These are phyloP conservation scores for Thereva unica DNA, from an alignment of 2,888 invertebrate genomes.

Conservation along the genomic window DNA sequence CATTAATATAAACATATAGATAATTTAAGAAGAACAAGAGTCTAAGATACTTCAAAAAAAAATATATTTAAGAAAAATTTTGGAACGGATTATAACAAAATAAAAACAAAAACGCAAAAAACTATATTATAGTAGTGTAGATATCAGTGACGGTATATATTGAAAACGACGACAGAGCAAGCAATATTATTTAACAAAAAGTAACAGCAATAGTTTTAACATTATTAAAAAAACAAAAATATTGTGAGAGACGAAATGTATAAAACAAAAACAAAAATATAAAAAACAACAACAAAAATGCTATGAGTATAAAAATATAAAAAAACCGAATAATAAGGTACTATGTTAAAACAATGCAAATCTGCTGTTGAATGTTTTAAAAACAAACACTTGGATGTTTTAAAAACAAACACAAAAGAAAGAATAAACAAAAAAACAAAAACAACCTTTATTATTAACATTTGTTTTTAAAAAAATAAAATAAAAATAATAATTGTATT, in stretches of 20 bases:
- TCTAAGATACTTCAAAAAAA: no score
- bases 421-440: background rate
- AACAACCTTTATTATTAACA: slow-evolving; percentile 33
- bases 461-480: slow-evolving; percentile 35
- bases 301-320: slow-evolving; percentile 23
- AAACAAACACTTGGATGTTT: slow-evolving; percentile 23
- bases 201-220: slow-evolving; percentile 1
- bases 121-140: slow-evolving; percentile 20
- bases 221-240: background rate
- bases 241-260: slow-evolving; percentile 18
- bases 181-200: slow-evolving; percentile 12
- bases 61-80: no score
- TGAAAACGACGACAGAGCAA: slow-evolving; percentile 26
- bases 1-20: no score
- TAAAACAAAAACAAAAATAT: slow-evolving; percentile 6
- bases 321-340: slow-evolving; percentile 30
- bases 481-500: slow-evolving; percentile 26
- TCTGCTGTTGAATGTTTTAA: slow-evolving; percentile 30
- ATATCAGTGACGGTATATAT: background rate
- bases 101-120: slow-evolving; percentile 19
- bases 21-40: no score
- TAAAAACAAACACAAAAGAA: slow-evolving; percentile 16
- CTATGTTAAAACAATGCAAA: slow-evolving; percentile 33
- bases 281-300: background rate
- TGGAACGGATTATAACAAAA: slow-evolving; percentile 14